Base-by-base conservation (phyloP, 2,113 vertebrate genomes). In the Catagonus wagneri region DNA sequence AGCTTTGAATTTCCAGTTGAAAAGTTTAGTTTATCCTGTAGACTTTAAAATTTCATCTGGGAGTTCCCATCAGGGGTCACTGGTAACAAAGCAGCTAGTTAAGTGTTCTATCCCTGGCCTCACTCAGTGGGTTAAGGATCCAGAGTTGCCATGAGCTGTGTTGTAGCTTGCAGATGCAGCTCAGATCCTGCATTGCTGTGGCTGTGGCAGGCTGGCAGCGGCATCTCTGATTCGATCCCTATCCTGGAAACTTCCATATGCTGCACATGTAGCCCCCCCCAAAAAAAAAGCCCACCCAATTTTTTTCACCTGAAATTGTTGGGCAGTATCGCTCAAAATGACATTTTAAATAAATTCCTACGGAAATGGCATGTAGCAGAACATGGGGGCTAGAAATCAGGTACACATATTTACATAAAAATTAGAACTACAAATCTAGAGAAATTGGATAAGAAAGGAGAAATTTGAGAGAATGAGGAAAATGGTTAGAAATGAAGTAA, bases 1-100 rank as follows among this genome's bases (percentile, higher is more conserved):
- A 91, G 10, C 23, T 29, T 96, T 84, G 39, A 80, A 87, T 92
- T 95, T 97, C 6, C 91, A 83, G 22, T 52, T 52, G 58, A 74
- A 80, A 95, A 80, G 36, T 60, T 88, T 65, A 7, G 25, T 83
- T 89, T 85, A 44, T 14, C 4, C 25, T 71, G 8, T 66, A 58
- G 15, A 58, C 17, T 80, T 96, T 83, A 3, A 20, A 56, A 66
- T 61, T 32, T 72, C 32, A 74, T 83, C 63, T 96, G 68, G 44
- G 44, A 8, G 44, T 44, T 44, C 44, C 44, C 44, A 44, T 44
- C 44, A 44, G 4, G 44, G 44, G 4, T 44, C 44, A 44, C 5
- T 8, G 44, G 44, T 44, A 44, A 44, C 44, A 44, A 44, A 44
- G 5, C 44, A 44, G 44, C 44, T 44, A 44, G 44, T 44, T 8